Evolutionary conservation across 2,797 vertebrate genomes (phyloP).

Genomic region (Phrynocephalus guinanensis): DNA sequence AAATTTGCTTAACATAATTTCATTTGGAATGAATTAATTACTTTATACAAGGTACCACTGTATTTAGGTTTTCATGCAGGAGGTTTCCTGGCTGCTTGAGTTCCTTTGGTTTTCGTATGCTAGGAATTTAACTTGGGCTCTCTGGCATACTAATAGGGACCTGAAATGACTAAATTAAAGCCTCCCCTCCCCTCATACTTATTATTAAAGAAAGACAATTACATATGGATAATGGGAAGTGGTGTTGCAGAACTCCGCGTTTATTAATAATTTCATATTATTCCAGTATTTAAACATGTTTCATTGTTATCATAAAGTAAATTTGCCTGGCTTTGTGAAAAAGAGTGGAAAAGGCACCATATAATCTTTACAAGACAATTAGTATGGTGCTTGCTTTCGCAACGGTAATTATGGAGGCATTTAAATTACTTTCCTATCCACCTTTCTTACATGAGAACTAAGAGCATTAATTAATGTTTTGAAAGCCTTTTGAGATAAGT

Average conservation of each 20-base stretch:
- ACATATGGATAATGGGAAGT: slow-evolving; percentile 1
- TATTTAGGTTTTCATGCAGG: not conserved
- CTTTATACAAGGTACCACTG: too few relatives aligned
- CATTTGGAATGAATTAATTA: too few relatives aligned
- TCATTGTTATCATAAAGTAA: not conserved
- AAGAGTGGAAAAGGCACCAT: slow-evolving; percentile 26
- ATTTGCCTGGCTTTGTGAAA: not conserved
- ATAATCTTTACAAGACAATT: slow-evolving; percentile 13
- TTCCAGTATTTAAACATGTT: not conserved
- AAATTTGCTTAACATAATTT: too few relatives aligned
- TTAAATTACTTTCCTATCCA: slow-evolving; percentile 34
- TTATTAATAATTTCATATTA: not conserved
- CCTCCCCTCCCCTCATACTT: not conserved
- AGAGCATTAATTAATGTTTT: slow-evolving; percentile 41
- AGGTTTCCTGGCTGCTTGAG: not conserved
- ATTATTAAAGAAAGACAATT: slow-evolving; percentile 22
- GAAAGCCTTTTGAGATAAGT: slow-evolving; percentile 32
- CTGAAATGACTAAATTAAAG: not conserved
- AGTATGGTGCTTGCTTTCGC: slow-evolving; percentile 36
- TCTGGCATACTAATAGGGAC: not conserved
- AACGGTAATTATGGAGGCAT: slow-evolving; percentile 8
- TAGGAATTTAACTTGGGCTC: not conserved
- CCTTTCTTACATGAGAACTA: slow-evolving; percentile 15
- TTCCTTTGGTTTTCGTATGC: not conserved
- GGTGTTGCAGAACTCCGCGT: not conserved